Evolutionary conservation across 2,797 vertebrate genomes (phyloP).

Genomic region (Gobio occitaniae): DNA sequence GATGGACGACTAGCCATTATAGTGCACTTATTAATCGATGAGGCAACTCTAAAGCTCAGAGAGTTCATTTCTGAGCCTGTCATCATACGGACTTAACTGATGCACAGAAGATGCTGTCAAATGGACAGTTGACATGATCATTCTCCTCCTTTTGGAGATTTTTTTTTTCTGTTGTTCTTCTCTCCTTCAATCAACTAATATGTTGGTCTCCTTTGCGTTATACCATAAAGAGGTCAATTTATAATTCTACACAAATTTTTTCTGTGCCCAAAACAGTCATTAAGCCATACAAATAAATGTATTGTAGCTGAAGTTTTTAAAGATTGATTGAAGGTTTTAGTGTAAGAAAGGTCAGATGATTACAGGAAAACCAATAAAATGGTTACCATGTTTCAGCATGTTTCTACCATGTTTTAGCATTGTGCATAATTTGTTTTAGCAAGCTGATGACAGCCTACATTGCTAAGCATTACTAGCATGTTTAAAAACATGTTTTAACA

Average conservation of each 20-base stretch:
- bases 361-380: not conserved
- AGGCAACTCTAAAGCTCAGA: constrained; percentile 24
- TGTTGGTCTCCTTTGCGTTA: not conserved
- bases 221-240: not conserved
- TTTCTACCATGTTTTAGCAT: not conserved
- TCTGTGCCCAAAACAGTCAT: not conserved
- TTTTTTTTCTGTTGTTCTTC: not conserved
- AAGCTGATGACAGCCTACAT: not conserved
- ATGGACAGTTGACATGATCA: not conserved
- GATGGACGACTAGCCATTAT: constrained; percentile 44
- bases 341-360: not conserved
- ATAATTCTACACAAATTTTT: not conserved
- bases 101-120: not conserved
- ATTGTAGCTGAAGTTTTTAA: not conserved
- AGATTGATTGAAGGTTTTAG: not conserved
- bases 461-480: not conserved
- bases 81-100: constrained; percentile 3
- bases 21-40: constrained; percentile 47
- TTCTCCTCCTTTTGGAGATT: not conserved
- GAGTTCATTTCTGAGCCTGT: constrained; percentile 37
- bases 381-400: not conserved
- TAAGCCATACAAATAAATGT: not conserved
- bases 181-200: not conserved
- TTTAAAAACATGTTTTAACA: not conserved
- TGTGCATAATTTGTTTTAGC: not conserved